phyloP scores from a whole-genome alignment of 2,888 invertebrate genomes.

The Nomada goodeniana region DNA sequence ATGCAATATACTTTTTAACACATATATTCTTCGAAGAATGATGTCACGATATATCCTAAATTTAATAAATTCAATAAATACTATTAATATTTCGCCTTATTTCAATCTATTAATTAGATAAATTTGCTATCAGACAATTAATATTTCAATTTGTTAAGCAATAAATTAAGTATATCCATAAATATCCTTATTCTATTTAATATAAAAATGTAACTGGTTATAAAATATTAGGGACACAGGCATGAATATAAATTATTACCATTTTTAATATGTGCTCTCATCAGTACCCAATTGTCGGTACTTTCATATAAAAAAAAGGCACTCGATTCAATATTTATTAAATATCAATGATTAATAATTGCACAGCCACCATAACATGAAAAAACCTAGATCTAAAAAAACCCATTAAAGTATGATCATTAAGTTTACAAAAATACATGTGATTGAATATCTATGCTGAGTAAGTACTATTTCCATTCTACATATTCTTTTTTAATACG shows the following conservation, averaged over 20 bases:
- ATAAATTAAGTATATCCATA: background rate
- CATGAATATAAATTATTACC: conserved; percentile 49
- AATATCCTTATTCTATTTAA: background rate
- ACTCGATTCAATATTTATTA: conserved; percentile 32
- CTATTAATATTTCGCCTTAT: background rate
- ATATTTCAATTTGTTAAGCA: background rate
- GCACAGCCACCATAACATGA: conserved; percentile 63
- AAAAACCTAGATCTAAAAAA: conserved; percentile 56
- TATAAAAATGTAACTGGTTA: conserved; percentile 18
- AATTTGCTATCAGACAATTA: background rate
- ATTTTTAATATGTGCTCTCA: conserved; percentile 43
- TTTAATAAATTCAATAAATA: conserved; percentile 23
- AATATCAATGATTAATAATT: conserved; percentile 46
- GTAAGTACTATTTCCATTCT: background rate
- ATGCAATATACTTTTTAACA: conserved; percentile 42
- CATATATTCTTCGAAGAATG: conserved; percentile 44
- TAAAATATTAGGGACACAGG: conserved; percentile 44
- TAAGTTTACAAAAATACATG: background rate
- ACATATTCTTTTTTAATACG: conserved; percentile 7
- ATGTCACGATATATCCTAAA: conserved; percentile 58
- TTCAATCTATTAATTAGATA: background rate
- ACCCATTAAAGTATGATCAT: conserved; percentile 15
- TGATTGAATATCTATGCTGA: background rate
- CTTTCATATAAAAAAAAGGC: conserved; percentile 25
- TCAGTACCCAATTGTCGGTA: conserved; percentile 28